Percentiles rank a stretch among this genome's conserved stretches.
These are phyloP conservation scores for Lymantria monacha DNA, from an alignment of 2,888 invertebrate species.

Conservation along the genomic window DNA sequence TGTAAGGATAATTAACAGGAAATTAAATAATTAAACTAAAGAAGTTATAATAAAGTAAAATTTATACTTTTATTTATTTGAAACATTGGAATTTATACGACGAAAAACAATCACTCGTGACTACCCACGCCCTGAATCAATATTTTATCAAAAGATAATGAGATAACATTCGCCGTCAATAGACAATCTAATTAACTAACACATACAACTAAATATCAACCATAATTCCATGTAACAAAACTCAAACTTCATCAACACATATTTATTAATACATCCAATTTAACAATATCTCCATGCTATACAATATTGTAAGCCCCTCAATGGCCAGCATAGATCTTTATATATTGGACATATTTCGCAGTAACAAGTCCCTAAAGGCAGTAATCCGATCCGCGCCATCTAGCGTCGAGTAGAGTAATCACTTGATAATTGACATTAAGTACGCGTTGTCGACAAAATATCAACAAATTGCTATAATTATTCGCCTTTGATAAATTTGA, in stretches of 20 bases:
- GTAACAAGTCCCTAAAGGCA: slow-evolving; percentile 53
- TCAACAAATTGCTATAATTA: slow-evolving; percentile 41
- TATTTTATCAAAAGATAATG: slow-evolving; percentile 31
- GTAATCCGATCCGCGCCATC: slow-evolving; percentile 65
- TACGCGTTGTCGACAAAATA: slow-evolving; percentile 41
- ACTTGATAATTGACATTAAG: slow-evolving; percentile 64
- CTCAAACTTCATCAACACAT: not conserved
- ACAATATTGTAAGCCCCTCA: not conserved
- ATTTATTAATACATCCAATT: not conserved
- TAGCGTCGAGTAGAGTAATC: slow-evolving; percentile 65
- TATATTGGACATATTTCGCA: slow-evolving; percentile 17
- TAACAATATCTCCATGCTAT: slow-evolving; percentile 7
- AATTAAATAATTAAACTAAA: too few species aligned
- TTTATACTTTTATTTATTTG: too few species aligned
- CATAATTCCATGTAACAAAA: fast-evolving
- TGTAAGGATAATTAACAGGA: too few species aligned
- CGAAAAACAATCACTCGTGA: not conserved
- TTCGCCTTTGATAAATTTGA: slow-evolving; percentile 28
- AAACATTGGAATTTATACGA: not conserved
- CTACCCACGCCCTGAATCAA: slow-evolving; percentile 27
- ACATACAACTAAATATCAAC: slow-evolving; percentile 6
- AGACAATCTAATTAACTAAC: slow-evolving; percentile 23
- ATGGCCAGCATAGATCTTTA: slow-evolving; percentile 12
- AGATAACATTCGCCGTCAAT: slow-evolving; percentile 21
- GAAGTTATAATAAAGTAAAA: too few species aligned